Evolutionary conservation across 2,113 vertebrate genomes (phyloP).

Genomic region (Amblyopsis rosae): DNA sequence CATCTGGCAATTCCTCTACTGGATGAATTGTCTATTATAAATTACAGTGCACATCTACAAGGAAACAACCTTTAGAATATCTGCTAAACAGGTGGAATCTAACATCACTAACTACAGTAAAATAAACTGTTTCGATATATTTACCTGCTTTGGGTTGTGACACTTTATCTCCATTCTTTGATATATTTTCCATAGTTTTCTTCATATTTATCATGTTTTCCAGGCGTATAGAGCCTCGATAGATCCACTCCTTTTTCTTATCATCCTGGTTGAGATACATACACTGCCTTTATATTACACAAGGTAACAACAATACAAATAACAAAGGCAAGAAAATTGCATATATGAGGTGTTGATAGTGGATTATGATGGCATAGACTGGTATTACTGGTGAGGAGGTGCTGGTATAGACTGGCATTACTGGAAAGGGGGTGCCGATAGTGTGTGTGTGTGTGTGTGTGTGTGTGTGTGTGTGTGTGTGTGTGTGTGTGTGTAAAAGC

Average conservation of each 20-base stretch:
- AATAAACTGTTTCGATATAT: background rate
- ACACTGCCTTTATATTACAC: background rate
- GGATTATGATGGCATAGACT: too few relatives aligned
- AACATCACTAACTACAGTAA: too few relatives aligned
- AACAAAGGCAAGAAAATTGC: background rate
- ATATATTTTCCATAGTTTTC: slow-evolving; percentile 58
- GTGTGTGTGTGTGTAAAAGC: background rate
- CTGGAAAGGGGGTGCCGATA: background rate
- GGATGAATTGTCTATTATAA: too few relatives aligned
- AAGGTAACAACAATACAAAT: background rate
- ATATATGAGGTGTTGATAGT: too few relatives aligned
- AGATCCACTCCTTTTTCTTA: slow-evolving; percentile 87
- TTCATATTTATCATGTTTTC: slow-evolving; percentile 86
- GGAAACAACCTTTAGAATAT: too few relatives aligned
- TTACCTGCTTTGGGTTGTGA: slow-evolving; percentile 1
- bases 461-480: background rate
- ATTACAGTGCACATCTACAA: too few relatives aligned
- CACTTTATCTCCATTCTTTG: background rate
- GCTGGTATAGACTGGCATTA: background rate
- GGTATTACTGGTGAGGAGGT: too few relatives aligned
- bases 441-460: too few relatives aligned
- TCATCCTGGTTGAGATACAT: slow-evolving; percentile 71
- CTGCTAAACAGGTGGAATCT: too few relatives aligned
- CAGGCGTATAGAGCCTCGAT: slow-evolving; percentile 85
- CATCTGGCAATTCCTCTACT: too few relatives aligned